Base-by-base conservation (phyloP, 2,888 invertebrate genomes). In the Mesorhabditis spiculigera region DNA sequence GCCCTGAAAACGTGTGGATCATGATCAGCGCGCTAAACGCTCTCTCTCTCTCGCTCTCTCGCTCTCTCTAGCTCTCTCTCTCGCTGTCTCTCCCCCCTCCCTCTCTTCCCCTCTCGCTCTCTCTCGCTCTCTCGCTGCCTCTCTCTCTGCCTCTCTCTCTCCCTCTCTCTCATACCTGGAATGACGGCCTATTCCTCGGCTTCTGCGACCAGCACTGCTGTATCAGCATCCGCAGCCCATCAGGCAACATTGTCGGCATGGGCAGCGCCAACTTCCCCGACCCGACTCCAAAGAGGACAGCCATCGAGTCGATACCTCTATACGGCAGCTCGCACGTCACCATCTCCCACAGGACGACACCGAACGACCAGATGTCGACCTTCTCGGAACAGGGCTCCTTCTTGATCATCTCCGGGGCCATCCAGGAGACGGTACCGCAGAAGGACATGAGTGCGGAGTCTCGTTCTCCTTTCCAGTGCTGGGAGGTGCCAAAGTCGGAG, bases 361-460 rank as follows among this genome's bases (percentile, higher is more conserved):
- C 98, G 86, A 92, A 98, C 0, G 96, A 95, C 96, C 97, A 98
- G 73, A 98, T 93, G 86, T 98, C 98, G 0, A 98, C 95, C 87
- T 95, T 94, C 86, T 97, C 96, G 0, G 94, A 95, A 87, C 95
- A 98, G 0, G 93, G 93, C 86, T 96, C 93, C 86, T 95, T 94
- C 73, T 95, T 91, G 78, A 98, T 96, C 62, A 97, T 93, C 89
- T 98, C 98, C 0, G 98, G 98, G 0, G 97, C 95, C 97, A 98
- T 98, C 97, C 97, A 98, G 44, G 71, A 73, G 8, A 75, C 78
- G 3, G 97, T 98, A 62, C 97, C 97, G 4, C 94, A 95, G 87
- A 98, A 97, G 75, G 94, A 93, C 97, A 98, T 98, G 85, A 93
- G 92, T 63, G 93, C 93, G 86, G 72, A 73, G 58, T 77, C 71